Conservation (phyloP, 2,113 vertebrate species). For the Copsychus sechellarum region DNA sequence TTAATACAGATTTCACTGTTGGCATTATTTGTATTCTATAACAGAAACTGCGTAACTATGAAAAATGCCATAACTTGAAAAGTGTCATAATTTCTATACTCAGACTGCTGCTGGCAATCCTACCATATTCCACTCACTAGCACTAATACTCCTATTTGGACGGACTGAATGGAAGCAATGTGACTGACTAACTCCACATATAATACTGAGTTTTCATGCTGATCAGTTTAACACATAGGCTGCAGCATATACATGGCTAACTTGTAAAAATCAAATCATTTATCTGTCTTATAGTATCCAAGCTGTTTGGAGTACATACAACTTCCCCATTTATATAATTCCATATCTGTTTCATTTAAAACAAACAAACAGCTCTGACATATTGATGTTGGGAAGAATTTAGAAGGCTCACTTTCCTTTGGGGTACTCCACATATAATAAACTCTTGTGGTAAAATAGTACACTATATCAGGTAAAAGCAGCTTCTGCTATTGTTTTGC, state of each 20-base stretch:
- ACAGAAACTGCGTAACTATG: rapidly evolving
- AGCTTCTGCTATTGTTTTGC: neutral
- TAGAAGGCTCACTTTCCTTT: neutral
- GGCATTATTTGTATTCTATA: neutral
- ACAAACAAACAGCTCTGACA: neutral
- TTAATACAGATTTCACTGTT: neutral
- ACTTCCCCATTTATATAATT: neutral
- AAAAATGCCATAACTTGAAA: neutral
- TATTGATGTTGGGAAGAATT: neutral
- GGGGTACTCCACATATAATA: neutral
- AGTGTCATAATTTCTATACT: neutral
- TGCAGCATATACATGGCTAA: neutral
- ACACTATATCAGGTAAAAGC: neutral
- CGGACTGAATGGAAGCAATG: neutral
- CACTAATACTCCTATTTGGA: neutral
- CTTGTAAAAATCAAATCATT: neutral
- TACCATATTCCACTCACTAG: neutral
- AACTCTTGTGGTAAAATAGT: neutral
- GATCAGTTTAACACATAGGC: neutral
- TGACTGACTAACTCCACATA: neutral
- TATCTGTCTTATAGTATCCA: neutral
- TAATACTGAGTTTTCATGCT: neutral
- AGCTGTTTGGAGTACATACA: neutral
- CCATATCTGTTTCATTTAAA: neutral
- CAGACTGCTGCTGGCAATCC: neutral